These are phyloP conservation scores for Dendrocincla tyrannina DNA, from an alignment of 2,797 vertebrate species.

Conservation along the genomic window DNA sequence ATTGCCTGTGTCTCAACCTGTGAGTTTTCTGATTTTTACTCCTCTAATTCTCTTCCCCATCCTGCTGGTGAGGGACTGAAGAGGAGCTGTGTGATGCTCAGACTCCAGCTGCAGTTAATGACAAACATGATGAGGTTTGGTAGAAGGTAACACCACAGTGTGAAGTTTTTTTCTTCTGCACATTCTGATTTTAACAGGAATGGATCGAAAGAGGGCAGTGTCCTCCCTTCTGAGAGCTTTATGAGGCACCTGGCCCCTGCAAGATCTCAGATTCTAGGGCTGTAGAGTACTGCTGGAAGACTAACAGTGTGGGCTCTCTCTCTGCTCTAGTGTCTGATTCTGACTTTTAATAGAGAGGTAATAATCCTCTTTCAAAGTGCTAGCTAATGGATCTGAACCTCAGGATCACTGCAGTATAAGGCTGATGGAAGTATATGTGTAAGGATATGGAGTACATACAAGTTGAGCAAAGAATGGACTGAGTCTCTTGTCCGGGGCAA, in stretches of 20 bases:
- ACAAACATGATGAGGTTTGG: neutral
- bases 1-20: neutral
- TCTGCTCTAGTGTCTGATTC: neutral
- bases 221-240: neutral
- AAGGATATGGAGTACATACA: neutral
- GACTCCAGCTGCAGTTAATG: neutral
- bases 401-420: neutral
- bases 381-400: neutral
- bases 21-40: neutral
- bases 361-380: neutral
- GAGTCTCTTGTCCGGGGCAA: neutral
- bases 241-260: neutral
- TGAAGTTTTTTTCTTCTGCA: neutral
- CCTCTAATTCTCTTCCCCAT: neutral
- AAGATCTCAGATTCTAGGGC: neutral
- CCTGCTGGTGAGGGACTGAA: neutral
- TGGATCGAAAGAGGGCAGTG: neutral
- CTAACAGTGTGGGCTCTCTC: too few relatives aligned
- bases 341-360: neutral
- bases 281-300: neutral
- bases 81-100: neutral
- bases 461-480: neutral
- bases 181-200: neutral
- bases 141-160: neutral
- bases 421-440: neutral